These are phyloP conservation scores for Apteryx mantelli DNA, from an alignment of 2,113 vertebrate genomes.

Conservation along the genomic window DNA sequence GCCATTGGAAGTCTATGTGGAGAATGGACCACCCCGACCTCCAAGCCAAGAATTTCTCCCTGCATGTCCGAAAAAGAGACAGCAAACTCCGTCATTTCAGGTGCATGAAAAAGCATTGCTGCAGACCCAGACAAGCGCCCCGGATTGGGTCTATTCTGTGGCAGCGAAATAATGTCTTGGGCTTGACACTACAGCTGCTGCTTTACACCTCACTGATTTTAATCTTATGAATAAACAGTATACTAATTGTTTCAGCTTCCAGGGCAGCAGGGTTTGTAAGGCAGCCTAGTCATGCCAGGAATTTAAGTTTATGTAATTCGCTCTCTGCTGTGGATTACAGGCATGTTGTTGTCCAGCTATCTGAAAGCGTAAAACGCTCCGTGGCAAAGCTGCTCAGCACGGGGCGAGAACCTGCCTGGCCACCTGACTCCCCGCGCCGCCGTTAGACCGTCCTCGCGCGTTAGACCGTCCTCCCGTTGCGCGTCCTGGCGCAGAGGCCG, in stretches of 20 bases:
- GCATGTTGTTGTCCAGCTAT: background rate
- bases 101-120: background rate
- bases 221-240: constrained; percentile 59
- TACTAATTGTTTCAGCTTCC: constrained; percentile 59
- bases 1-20: background rate
- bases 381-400: background rate
- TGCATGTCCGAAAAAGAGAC: too few relatives aligned
- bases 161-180: background rate
- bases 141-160: background rate
- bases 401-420: background rate
- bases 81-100: background rate
- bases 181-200: constrained; percentile 4
- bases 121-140: background rate
- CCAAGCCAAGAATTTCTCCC: background rate
- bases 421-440: background rate
- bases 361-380: background rate
- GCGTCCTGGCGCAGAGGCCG: background rate
- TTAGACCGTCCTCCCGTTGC: background rate
- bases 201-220: constrained; percentile 50
- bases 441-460: background rate
- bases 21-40: rapidly evolving
- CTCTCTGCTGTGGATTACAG: constrained; percentile 1
- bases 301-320: constrained; percentile 59
- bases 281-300: constrained; percentile 50
- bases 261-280: constrained; percentile 22